These are phyloP conservation scores for Folsomia candida DNA, from an alignment of 2,888 invertebrate genomes.

Conservation along the genomic window DNA sequence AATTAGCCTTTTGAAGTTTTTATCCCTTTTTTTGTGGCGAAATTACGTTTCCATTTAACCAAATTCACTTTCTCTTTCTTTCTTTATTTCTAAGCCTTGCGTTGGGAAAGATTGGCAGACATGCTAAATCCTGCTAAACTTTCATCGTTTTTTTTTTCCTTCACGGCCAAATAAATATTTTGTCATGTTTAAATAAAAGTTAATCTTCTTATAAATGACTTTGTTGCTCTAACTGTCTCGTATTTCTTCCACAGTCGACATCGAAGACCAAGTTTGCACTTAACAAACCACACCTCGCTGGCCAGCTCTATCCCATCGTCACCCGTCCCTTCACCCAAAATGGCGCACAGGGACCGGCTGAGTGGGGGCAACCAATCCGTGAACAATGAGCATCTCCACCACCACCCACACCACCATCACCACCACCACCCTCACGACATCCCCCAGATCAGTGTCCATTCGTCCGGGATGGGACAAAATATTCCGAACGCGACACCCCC, in stretches of 20 bases:
- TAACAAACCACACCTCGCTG: constrained; percentile 50
- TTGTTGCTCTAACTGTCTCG: no score
- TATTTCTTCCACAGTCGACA: constrained; percentile 42
- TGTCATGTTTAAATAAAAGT: no score
- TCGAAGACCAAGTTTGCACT: constrained; percentile 50
- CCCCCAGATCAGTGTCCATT: constrained; percentile 12
- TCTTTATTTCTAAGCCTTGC: no score
- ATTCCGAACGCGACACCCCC: constrained; percentile 66
- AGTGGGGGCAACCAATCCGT: constrained; percentile 36
- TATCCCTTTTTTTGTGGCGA: no score
- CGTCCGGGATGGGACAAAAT: constrained; percentile 24
- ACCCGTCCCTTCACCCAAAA: constrained; percentile 52
- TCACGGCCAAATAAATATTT: no score
- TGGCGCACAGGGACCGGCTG: constrained; percentile 48
- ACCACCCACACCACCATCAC: constrained; percentile 19
- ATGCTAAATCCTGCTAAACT: no score
- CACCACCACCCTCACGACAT: constrained; percentile 18
- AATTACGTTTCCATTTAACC: no score
- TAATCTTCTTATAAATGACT: no score
- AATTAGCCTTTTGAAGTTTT: no score
- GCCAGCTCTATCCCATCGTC: constrained; percentile 53
- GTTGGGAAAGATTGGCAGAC: no score
- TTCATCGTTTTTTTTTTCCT: no score
- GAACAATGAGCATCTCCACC: constrained; percentile 42
- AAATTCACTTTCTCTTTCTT: no score